These are phyloP conservation scores for Drosophila mauritiana DNA, from an alignment of 1,140 invertebrate genomes.

Conservation along the genomic window DNA sequence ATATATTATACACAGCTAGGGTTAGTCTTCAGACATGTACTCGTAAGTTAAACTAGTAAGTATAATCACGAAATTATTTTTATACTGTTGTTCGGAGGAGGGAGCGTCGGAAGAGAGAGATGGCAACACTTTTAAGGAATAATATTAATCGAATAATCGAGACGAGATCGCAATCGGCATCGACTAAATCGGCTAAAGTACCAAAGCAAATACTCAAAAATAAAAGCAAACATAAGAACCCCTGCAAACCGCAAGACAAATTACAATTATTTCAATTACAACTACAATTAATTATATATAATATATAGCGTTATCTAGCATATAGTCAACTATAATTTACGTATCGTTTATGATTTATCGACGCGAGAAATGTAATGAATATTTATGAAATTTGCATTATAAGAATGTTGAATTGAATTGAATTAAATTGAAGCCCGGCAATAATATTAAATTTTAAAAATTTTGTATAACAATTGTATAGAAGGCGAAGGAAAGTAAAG, in stretches of 20 bases:
- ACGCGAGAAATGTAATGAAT: slow-evolving; percentile 40
- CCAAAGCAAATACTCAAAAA: slow-evolving; percentile 84
- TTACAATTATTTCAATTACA: slow-evolving; percentile 75
- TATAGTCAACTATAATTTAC: slow-evolving; percentile 63
- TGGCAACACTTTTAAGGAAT: slow-evolving; percentile 61
- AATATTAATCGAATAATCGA: slow-evolving; percentile 61
- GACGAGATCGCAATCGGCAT: slow-evolving; percentile 49
- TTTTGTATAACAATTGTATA: slow-evolving; percentile 80
- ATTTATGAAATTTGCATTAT: slow-evolving; percentile 55
- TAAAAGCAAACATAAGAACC: slow-evolving; percentile 25
- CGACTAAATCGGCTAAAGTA: slow-evolving; percentile 84
- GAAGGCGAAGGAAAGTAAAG: slow-evolving; percentile 64
- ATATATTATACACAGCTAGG: slow-evolving; percentile 62
- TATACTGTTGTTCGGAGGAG: slow-evolving; percentile 67
- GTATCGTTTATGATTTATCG: slow-evolving; percentile 37
- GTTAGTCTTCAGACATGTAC: slow-evolving; percentile 49
- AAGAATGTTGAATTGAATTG: slow-evolving; percentile 54
- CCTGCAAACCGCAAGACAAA: slow-evolving; percentile 57
- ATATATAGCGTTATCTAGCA: slow-evolving; percentile 61
- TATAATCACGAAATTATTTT: slow-evolving; percentile 79
- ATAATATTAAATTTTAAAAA: slow-evolving; percentile 80
- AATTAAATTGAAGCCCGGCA: slow-evolving; percentile 63
- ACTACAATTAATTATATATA: slow-evolving; percentile 55
- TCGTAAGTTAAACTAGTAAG: slow-evolving; percentile 71
- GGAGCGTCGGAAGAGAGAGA: slow-evolving; percentile 23